Base-by-base conservation (phyloP, 92 coral and sea anemone genomes). In the Phenganax stokvisi region DNA sequence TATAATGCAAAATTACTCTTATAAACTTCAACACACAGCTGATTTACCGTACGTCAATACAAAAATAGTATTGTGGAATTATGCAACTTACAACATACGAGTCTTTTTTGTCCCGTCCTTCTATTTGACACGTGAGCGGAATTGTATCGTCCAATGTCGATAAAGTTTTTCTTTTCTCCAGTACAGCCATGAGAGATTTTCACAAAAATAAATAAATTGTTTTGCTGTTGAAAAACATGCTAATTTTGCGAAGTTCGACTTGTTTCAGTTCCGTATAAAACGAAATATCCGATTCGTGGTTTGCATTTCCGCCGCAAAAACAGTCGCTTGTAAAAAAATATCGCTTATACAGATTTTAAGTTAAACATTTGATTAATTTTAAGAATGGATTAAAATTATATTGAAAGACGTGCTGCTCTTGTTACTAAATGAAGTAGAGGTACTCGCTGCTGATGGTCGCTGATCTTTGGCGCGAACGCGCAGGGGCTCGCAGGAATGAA, bases 101-200 rank as follows among this genome's bases (percentile, higher is more conserved):
- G 16, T 94, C 98, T 54, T 90, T 92, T 84, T 94, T 94, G 67
- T 86, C 90, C 57, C 92, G 89, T 9, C 96, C 97, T 75, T 94
- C 97, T 44, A 94, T 92, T 27, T 83, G 85, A 84, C 98, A 94
- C 75, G 89, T 79, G 51, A 94, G 72, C 25, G 98, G 98, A 2
- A 71, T 76, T 3, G 98, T 94, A 81, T 94, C 98, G 76, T 94
- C 92, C 55, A 92, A 54, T 55, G 29, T 81, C n/a, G 64, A 27
- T 37, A 54, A 65, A 55, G 78, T 79, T 73, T 57, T 85, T 76
- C 87, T 72, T 72, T 84, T 89, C 56, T 89, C 84, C 30, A 85
- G 81, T 56, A 80, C 74, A 77, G 97, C 90, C 97, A 91, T 91
- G 30, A 78, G 47, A 37, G 47, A 37, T 37, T 37, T 61, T 7